A percentile compares a stretch with the other conserved stretches of the same genome.
Evolutionary conservation across 1,140 invertebrate genomes (phyloP).

Genomic region (Centruroides sculpturatus): DNA sequence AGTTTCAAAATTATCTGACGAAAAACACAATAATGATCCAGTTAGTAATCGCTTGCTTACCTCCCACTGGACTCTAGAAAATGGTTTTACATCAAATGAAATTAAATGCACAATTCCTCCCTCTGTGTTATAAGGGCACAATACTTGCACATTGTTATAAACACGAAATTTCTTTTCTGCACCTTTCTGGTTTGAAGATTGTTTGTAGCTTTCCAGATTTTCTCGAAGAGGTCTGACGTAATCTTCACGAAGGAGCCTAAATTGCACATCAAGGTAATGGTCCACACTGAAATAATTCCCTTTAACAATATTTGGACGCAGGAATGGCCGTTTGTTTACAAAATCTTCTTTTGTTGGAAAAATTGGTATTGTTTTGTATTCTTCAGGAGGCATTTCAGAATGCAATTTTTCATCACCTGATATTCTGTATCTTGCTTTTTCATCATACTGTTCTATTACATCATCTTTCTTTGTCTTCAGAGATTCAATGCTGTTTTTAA

Average conservation of each 20-base stretch:
- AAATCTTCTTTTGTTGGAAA: slow-evolving; percentile 11
- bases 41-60: slow-evolving; percentile 40
- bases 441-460: no score
- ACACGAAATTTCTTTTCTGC: not conserved
- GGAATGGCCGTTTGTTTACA: slow-evolving; percentile 23
- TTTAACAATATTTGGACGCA: slow-evolving; percentile 42
- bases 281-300: slow-evolving; percentile 44
- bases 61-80: slow-evolving; percentile 17
- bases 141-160: not conserved
- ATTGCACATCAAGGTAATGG: slow-evolving; percentile 63
- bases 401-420: not conserved
- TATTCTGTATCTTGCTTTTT: no score
- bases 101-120: not conserved
- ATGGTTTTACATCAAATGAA: not conserved
- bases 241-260: slow-evolving; percentile 57
- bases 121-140: not conserved
- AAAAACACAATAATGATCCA: slow-evolving; percentile 56
- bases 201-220: slow-evolving; percentile 14
- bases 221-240: slow-evolving; percentile 29
- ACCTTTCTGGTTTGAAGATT: not conserved
- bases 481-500: no score
- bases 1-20: slow-evolving; percentile 46
- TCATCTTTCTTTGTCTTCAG: no score
- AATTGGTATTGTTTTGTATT: slow-evolving; percentile 14
- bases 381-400: slow-evolving; percentile 1